Base-by-base conservation (phyloP, 2,113 vertebrate species). In the Formicarius rufipectus region DNA sequence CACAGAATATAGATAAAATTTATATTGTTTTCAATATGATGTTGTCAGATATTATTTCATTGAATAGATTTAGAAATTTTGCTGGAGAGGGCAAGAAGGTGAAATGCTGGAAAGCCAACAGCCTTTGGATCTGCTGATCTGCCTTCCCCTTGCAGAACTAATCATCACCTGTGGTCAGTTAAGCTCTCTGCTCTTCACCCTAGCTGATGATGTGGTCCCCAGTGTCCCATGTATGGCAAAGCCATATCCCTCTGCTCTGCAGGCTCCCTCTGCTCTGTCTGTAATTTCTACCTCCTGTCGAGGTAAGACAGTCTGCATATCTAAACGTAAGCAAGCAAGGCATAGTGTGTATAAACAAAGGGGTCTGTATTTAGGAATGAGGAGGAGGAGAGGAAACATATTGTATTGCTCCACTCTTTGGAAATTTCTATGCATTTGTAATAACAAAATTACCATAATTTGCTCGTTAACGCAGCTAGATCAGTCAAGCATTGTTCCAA, bases 361-460 rank as follows among this genome's bases (percentile, higher is more conserved):
- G 96, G 53, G 91, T 97, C 95, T 5, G 71, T 94, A 93, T 97
- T 98, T 96, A 95, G 97, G 97, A 98, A 84, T 74, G 74, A 96
- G 96, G 94, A 97, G 97, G 97, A 97, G 94, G 98, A 97, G 97
- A 94, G 96, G 94, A 97, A 97, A 97, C 96, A 96, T 96, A 98
- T 97, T 97, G 98, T 98, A 97, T 97, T 97, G 96, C 97, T 98
- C 94, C 96, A 98, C 74, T 98, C 98, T 98, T 98, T 92, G 96
- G 97, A 98, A 98, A 98, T 98, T 98, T 98, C 98, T 98, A 98
- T 98, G 98, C 98, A 98, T 98, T 98, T 98, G 98, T 98, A 98
- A 98, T 98, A 98, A 98, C 98, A 98, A 97, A 98, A 98, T 98
- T 98, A 98, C 97, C 98, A 98, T 98, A 98, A 98, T 98, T 98